Evolutionary conservation across 2,888 invertebrate genomes (phyloP).

Genomic region (Anaspis maculata): DNA sequence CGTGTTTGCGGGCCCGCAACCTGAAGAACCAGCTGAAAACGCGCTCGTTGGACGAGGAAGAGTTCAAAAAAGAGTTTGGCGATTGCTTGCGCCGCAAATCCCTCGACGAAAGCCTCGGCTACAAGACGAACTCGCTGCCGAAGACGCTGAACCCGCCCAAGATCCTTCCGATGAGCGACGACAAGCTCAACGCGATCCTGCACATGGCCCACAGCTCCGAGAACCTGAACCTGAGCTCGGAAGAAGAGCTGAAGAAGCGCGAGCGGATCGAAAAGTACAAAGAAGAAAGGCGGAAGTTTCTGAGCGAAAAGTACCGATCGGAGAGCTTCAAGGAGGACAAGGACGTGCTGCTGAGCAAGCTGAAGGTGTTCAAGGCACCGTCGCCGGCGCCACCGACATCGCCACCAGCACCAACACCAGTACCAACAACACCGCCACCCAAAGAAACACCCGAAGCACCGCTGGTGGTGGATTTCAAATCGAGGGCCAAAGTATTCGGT

Average conservation of each 20-base stretch:
- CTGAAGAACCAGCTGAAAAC: conserved; percentile 57
- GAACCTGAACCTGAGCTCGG: conserved; percentile 20
- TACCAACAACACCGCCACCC: conserved; percentile 16
- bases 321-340: conserved; percentile 65
- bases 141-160: conserved; percentile 52
- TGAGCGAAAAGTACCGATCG: conserved; percentile 78
- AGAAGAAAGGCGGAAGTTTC: conserved; percentile 76
- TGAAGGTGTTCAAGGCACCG: conserved; percentile 42
- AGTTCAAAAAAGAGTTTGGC: conserved; percentile 61
- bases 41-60: conserved; percentile 64
- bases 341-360: conserved; percentile 44
- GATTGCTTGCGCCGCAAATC: conserved; percentile 47
- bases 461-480: conserved; percentile 4
- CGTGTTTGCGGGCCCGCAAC: conserved; percentile 53
- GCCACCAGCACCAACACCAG: conserved; percentile 13
- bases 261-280: conserved; percentile 86
- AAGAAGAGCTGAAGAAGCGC: conserved; percentile 49
- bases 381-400: too few species aligned
- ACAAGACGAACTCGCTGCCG: conserved; percentile 46
- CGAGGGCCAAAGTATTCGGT: neutral
- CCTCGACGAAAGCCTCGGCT: conserved; percentile 42
- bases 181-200: conserved; percentile 24
- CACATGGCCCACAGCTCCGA: conserved; percentile 35
- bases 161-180: conserved; percentile 41
- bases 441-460: conserved; percentile 13